phyloP scores from a whole-genome alignment of 2,113 vertebrate species.

The Montifringilla adamsi region DNA sequence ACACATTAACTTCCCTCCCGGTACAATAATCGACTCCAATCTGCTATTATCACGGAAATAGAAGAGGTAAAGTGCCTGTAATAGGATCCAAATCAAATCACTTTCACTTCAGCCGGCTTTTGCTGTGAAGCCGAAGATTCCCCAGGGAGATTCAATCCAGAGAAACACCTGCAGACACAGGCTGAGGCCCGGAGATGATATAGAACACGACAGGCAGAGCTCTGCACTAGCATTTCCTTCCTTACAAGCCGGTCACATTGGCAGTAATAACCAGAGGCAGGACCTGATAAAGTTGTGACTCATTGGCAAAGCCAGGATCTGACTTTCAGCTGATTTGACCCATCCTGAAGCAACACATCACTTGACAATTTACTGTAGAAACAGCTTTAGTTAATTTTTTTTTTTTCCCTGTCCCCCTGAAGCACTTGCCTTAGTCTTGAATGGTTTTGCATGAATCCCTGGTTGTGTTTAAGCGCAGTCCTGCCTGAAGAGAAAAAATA shows the following conservation, averaged over 20 bases:
- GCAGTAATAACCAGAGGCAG: constrained; percentile 78
- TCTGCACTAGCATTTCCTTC: constrained; percentile 72
- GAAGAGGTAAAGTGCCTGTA: constrained; percentile 85
- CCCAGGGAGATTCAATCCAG: constrained; percentile 80
- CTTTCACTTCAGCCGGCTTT: constrained; percentile 84
- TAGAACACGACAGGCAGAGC: constrained; percentile 78
- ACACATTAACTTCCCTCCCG: constrained; percentile 83
- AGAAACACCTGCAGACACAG: constrained; percentile 84
- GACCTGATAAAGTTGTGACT: constrained; percentile 72
- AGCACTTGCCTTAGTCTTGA: constrained; percentile 12
- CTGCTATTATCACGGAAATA: constrained; percentile 87
- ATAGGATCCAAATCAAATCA: constrained; percentile 90
- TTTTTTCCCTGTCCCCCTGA: neutral
- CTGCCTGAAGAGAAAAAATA: constrained; percentile 29
- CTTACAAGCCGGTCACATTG: constrained; percentile 61
- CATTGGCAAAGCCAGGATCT: constrained; percentile 57
- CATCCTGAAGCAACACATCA: constrained; percentile 52
- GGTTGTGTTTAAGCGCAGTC: constrained; percentile 29
- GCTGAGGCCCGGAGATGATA: constrained; percentile 75
- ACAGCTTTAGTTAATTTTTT: constrained; percentile 11
- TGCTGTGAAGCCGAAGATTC: constrained; percentile 79
- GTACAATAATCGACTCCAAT: constrained; percentile 87
- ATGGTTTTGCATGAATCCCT: constrained; percentile 26
- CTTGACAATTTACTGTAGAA: constrained; percentile 20
- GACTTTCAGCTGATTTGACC: constrained; percentile 50